Evolutionary conservation across 2,888 invertebrate species (phyloP).

Genomic region (Ophion slaviceki): DNA sequence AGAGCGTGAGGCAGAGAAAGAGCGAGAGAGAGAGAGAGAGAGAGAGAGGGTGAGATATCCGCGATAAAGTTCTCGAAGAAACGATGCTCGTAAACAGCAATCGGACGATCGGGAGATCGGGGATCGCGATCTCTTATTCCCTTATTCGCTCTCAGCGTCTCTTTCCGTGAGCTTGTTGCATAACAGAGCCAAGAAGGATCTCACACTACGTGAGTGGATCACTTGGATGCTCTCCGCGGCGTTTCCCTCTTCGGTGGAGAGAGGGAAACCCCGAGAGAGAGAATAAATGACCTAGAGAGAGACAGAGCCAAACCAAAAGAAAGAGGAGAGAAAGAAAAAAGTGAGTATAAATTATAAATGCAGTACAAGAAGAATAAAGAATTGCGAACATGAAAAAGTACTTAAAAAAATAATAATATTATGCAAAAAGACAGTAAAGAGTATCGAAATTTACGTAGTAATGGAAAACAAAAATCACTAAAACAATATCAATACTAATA

Average conservation of each 20-base stretch:
- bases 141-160: constrained; percentile 57
- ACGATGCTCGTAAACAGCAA: constrained; percentile 78
- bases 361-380: too few relatives aligned
- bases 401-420: too few relatives aligned
- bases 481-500: too few relatives aligned
- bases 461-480: too few relatives aligned
- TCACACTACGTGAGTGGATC: constrained; percentile 30
- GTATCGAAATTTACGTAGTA: too few relatives aligned
- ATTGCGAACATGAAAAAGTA: too few relatives aligned
- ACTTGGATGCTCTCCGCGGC: constrained; percentile 27
- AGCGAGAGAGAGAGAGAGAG: constrained; percentile 11
- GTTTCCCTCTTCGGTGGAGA: constrained; percentile 32
- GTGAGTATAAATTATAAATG: too few relatives aligned
- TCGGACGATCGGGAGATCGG: constrained; percentile 74
- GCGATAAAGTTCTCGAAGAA: constrained; percentile 73
- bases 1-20: not conserved
- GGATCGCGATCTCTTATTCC: constrained; percentile 72
- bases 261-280: constrained; percentile 46
- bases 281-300: constrained; percentile 34
- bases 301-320: not conserved
- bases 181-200: constrained; percentile 66
- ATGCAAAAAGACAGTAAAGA: too few relatives aligned
- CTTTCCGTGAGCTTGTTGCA: constrained; percentile 69
- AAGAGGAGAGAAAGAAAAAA: too few relatives aligned
- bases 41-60: constrained; percentile 43